Conservation (phyloP, 2,113 vertebrate genomes). For the Zosterops hypoxanthus region DNA sequence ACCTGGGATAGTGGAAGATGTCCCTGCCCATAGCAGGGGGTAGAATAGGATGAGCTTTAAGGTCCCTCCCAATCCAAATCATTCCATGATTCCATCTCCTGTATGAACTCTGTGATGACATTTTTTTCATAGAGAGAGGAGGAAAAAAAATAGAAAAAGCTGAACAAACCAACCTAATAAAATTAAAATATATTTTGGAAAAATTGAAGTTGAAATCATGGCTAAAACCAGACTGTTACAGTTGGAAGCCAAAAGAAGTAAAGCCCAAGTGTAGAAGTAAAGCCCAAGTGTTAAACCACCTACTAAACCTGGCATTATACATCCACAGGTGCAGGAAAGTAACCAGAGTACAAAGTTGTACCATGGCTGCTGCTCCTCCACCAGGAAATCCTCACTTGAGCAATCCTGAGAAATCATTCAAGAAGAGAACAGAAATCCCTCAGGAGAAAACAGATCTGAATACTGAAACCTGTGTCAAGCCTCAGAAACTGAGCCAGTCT, state of each 20-base stretch:
- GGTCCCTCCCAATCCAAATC: background rate
- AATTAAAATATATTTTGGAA: background rate
- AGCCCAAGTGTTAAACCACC: background rate
- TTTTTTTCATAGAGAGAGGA: background rate
- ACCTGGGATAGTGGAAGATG: accelerated
- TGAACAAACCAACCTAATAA: background rate
- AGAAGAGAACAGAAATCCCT: background rate
- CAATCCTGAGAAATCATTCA: background rate
- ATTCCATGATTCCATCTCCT: background rate
- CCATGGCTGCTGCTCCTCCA: background rate
- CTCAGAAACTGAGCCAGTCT: background rate
- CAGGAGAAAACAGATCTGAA: background rate
- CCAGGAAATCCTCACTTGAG: background rate
- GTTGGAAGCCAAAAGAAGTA: background rate
- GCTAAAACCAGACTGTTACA: background rate
- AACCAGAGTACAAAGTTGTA: background rate
- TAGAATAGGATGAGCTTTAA: accelerated
- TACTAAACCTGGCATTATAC: background rate
- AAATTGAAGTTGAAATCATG: background rate
- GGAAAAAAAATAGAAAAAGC: background rate
- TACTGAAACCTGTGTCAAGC: background rate
- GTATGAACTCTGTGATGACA: background rate
- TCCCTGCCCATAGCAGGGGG: background rate
- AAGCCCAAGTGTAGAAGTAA: background rate
- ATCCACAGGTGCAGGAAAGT: background rate